Evolutionary conservation across 2,888 invertebrate genomes (phyloP), one percentile per base, ranked within the genome.

Genomic region (Drepana falcataria): DNA sequence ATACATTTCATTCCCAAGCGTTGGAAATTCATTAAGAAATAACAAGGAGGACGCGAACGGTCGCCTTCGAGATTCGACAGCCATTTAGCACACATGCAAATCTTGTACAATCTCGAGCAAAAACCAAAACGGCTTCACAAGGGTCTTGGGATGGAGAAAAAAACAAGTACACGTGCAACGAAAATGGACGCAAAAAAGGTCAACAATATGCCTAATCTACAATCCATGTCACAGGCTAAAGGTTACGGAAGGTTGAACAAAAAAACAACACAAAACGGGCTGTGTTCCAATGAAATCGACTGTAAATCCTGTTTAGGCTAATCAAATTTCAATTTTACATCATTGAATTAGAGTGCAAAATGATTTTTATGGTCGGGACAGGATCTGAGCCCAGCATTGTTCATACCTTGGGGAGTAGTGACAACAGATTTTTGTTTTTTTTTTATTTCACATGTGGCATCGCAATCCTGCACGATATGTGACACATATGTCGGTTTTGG

Each of bases 131-230:
- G 74, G 69, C 77, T 77, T 76, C 66, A 71, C 65, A 71, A 72
- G 69, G 71, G 76, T 51, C 51, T 33, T 51, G 71, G 65, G 59
- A 59, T 58, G 58, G 58, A 69, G 77, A 81, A 88, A 87, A 88
- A 87, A 87, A 85, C 73, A 74, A 80, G 77, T 74, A 83, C 89
- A 90, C 87, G 87, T 89, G 90, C 87, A 85, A 72, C 80, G 66
- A 69, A 76, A 81, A 81, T 79, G 79, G 73, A 79, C 77, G 82
- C 81, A 89, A 89, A 91, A 85, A 91, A 87, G 84, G 85, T 89
- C 87, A 90, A 90, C 89, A 90, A 89, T 90, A 89, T 90, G 84
- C 87, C 87, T 89, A 90, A 91, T 90, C 87, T 87, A 89, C 87
- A 87, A 90, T 85, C 89, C 89, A 80, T 90, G 91, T 91, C 90